phyloP scores from a whole-genome alignment of 1,140 invertebrate species.

The Spodoptera frugiperda region DNA sequence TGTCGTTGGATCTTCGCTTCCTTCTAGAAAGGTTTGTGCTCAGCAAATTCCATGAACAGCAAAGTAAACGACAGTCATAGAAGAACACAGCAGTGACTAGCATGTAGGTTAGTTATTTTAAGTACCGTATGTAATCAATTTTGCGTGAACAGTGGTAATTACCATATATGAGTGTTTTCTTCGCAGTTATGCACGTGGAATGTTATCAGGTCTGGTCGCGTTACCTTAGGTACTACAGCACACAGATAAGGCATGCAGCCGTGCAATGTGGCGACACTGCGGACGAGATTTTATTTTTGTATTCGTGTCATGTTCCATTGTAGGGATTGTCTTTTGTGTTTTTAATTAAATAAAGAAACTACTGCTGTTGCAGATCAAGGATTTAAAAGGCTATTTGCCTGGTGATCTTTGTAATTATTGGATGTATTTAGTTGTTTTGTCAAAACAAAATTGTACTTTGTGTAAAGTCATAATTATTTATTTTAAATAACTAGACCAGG shows the following conservation, averaged over 20 bases:
- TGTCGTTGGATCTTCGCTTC: too few species aligned
- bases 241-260: constrained; percentile 53
- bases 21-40: too few species aligned
- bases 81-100: neutral
- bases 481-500: too few species aligned
- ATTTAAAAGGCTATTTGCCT: too few species aligned
- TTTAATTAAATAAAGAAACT: neutral
- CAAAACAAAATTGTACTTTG: too few species aligned
- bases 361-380: too few species aligned
- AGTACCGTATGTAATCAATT: constrained; percentile 23
- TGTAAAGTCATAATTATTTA: too few species aligned
- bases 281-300: constrained; percentile 14
- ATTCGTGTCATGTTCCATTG: neutral
- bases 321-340: neutral
- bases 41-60: neutral
- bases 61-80: neutral
- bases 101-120: constrained; percentile 18
- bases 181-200: constrained; percentile 45
- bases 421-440: too few species aligned
- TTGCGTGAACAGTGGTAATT: constrained; percentile 30
- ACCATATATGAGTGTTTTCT: constrained; percentile 38
- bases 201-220: constrained; percentile 53
- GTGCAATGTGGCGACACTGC: constrained; percentile 14
- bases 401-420: too few species aligned
- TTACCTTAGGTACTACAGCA: constrained; percentile 50